Percentiles rank a stretch among this genome's conserved stretches.
Conservation (phyloP, 2,113 vertebrate genomes). For the Butorides virescens region DNA sequence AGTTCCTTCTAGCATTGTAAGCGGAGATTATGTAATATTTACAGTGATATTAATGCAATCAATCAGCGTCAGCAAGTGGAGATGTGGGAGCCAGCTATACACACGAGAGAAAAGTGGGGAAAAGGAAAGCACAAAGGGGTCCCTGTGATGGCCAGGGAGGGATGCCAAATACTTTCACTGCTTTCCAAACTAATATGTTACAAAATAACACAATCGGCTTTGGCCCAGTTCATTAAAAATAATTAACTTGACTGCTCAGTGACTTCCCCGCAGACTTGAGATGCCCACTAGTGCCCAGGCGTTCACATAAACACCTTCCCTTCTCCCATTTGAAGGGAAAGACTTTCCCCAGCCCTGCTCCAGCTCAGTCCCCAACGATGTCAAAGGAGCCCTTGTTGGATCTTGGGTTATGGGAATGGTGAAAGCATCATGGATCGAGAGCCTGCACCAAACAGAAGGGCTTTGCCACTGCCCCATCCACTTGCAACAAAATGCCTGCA, state of each 20-base stretch:
- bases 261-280: constrained; percentile 3
- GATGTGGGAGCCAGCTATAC: constrained; percentile 36
- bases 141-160: constrained; percentile 59
- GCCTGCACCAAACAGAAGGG: not conserved
- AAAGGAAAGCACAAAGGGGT: constrained; percentile 65
- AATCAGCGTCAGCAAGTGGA: constrained; percentile 60
- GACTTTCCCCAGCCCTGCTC: not conserved
- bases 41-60: constrained; percentile 71
- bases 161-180: constrained; percentile 59
- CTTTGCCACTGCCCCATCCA: not conserved
- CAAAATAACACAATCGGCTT: constrained; percentile 56
- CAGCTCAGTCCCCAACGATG: not conserved
- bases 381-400: constrained; percentile 24
- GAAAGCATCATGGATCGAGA: not conserved
- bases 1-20: constrained; percentile 49
- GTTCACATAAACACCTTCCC: not conserved
- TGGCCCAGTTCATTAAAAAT: constrained; percentile 63
- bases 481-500: not conserved
- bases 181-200: constrained; percentile 54
- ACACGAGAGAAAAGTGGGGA: constrained; percentile 36
- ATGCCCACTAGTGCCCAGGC: constrained; percentile 10
- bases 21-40: constrained; percentile 66
- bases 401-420: not conserved
- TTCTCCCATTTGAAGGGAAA: not conserved
- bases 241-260: constrained; percentile 53